Base-by-base conservation (phyloP, 2,797 vertebrate species). In the Pampus argenteus region DNA sequence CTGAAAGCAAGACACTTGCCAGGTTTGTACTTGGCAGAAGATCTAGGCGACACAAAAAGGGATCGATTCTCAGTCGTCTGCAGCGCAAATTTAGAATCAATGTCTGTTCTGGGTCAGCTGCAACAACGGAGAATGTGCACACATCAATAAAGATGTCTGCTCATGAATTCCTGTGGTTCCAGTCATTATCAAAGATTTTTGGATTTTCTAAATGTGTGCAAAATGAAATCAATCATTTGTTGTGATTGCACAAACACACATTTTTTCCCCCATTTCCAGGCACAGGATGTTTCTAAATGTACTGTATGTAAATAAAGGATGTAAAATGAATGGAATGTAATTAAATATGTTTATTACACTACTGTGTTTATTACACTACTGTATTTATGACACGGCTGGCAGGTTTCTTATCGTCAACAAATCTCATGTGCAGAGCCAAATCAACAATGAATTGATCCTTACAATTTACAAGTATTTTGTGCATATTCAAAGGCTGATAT, bases 41-140 rank as follows among this genome's bases (percentile, higher is more conserved):
- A 86, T 89, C 65, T 66, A 71, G 86, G 87, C 73, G 79, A 90
- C 82, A 90, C 76, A 86, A 81, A 84, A 71, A 74, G 40, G 58
- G 67, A 91, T 93, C 83, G 84, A 92, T 90, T 74, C 75, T 71
- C 69, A 66, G 85, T 86, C 66, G 82, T 87, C 89, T 90, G 80
- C 81, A 60, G 81, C 66, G 76, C 70, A 85, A 86, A 90, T 84
- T 88, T 66, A 81, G 79, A 89, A 92, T 90, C 87, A 42, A 88
- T 89, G 87, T 79, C 82, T 89, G 80, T 84, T 89, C 71, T 79
- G 70, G 71, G 62, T 54, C 70, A 66, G 79, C 70, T 4, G 57
- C 75, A 80, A 85, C 91, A 87, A 83, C 77, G 61, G 79, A 62
- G 76, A 79, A 81, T 74, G 81, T 81, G 83, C 64, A 57, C 54